Evolutionary conservation across 1,140 invertebrate genomes (phyloP).

Genomic region (Plutomurus gul): DNA sequence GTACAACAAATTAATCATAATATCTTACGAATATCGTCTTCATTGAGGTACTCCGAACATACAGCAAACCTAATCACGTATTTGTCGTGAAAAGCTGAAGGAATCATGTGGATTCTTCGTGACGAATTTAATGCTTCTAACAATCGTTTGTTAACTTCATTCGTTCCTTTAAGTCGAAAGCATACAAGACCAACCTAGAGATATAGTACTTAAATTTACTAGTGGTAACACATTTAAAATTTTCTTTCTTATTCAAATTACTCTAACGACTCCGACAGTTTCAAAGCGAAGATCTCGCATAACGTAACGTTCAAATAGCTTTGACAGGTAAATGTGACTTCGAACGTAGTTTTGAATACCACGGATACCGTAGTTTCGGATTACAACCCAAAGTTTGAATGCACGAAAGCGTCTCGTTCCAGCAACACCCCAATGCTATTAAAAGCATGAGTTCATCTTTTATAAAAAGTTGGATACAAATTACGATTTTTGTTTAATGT

Average conservation of each 20-base stretch:
- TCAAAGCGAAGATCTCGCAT: conserved; percentile 72
- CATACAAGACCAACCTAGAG: conserved; percentile 47
- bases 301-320: conserved; percentile 79
- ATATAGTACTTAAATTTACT: neutral
- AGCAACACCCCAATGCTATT: conserved; percentile 30
- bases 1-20: no score
- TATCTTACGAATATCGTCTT: conserved; percentile 69
- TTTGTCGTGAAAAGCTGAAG: conserved; percentile 61
- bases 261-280: neutral
- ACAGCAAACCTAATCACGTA: conserved; percentile 77
- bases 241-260: neutral
- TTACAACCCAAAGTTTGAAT: conserved; percentile 40
- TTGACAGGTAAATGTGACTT: conserved; percentile 84
- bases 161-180: conserved; percentile 58
- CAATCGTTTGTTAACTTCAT: conserved; percentile 66
- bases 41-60: conserved; percentile 75
- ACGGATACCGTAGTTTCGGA: conserved; percentile 35
- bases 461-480: neutral
- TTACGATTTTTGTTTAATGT: neutral
- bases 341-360: conserved; percentile 82
- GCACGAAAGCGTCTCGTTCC: conserved; percentile 39
- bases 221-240: neutral
- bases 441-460: conserved; percentile 8
- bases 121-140: conserved; percentile 67
- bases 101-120: conserved; percentile 68